Conservation (phyloP, 2,797 vertebrate genomes). For the Hafferia zeledoni region DNA sequence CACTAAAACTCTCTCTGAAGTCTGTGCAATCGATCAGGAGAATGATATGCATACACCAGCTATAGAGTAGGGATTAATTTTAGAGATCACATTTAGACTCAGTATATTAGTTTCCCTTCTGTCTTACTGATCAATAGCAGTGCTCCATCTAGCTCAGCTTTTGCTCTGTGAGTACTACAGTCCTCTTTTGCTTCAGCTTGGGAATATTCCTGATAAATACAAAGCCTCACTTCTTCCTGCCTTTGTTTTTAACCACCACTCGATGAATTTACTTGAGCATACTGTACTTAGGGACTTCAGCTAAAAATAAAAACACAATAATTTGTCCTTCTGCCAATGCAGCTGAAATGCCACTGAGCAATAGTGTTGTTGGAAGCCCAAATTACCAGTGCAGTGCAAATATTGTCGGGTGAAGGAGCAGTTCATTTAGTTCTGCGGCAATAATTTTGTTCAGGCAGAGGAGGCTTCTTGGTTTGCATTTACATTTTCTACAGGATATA, state of each 20-base stretch:
- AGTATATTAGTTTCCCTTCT: neutral
- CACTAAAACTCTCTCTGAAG: neutral
- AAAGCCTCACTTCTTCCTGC: neutral
- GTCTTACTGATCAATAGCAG: neutral
- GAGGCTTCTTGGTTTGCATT: neutral
- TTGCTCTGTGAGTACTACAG: neutral
- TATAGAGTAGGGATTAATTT: neutral
- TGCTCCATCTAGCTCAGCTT: neutral
- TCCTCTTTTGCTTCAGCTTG: neutral
- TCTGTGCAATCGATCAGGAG: neutral
- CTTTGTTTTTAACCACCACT: neutral
- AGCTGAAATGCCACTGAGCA: slow-evolving; percentile 13
- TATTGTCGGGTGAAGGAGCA: neutral
- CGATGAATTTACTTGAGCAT: neutral
- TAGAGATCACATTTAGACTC: neutral
- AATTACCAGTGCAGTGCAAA: neutral
- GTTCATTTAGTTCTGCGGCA: neutral
- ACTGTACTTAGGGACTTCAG: neutral
- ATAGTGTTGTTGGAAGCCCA: neutral
- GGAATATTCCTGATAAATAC: neutral
- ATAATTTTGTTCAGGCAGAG: neutral
- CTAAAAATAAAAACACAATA: neutral
- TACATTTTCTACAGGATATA: neutral
- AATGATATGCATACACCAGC: neutral
- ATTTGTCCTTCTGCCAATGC: neutral